These are phyloP conservation scores for Hypomesus transpacificus DNA, from an alignment of 2,113 vertebrate genomes.

Conservation along the genomic window DNA sequence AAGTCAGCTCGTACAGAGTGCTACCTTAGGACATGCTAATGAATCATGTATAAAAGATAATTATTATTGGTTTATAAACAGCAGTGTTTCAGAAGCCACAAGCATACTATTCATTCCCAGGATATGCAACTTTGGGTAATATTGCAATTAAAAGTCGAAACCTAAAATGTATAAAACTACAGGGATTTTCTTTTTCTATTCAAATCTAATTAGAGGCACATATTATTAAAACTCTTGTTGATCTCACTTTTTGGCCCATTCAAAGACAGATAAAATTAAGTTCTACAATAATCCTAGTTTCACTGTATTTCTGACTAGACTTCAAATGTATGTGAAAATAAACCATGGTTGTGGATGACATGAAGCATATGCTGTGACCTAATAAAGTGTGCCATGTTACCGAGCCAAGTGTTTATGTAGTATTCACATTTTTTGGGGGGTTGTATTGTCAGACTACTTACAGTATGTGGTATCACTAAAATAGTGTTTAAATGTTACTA, in stretches of 20 bases:
- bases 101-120: conserved; percentile 60
- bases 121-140: conserved; percentile 70
- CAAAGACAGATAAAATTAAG: conserved; percentile 15
- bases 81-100: conserved; percentile 58
- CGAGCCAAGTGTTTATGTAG: too few species aligned
- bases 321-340: too few species aligned
- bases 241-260: too few species aligned
- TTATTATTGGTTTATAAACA: conserved; percentile 71
- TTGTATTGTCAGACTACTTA: too few species aligned
- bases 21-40: conserved; percentile 72
- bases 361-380: too few species aligned
- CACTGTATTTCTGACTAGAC: too few species aligned
- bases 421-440: too few species aligned
- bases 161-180: conserved; percentile 39
- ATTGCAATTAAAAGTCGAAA: conserved; percentile 67
- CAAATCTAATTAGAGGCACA: too few species aligned
- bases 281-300: conserved; percentile 11
- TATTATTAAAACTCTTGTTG: too few species aligned
- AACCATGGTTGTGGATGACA: too few species aligned
- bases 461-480: conserved; percentile 1
- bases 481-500: background rate
- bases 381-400: too few species aligned
- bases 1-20: conserved; percentile 62
- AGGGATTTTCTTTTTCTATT: too few species aligned
- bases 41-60: conserved; percentile 74